phyloP scores from a whole-genome alignment of 2,797 vertebrate species.

The Botia kubotai region DNA sequence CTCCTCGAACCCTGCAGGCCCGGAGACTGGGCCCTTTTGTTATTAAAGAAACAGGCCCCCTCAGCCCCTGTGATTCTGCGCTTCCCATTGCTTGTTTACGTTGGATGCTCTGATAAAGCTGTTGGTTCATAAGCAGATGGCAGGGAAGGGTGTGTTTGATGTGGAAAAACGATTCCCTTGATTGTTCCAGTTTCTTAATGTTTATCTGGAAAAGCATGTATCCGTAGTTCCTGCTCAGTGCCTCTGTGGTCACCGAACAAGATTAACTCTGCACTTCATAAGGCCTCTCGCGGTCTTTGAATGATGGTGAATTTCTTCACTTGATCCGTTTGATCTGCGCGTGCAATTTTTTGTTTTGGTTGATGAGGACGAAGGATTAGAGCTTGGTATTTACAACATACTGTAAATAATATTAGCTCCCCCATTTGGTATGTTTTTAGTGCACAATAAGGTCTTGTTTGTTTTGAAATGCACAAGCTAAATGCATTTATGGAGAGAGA shows the following conservation, averaged over 20 bases:
- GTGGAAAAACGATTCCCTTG: slow-evolving; percentile 46
- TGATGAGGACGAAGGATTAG: slow-evolving; percentile 29
- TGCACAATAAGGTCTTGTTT: slow-evolving; percentile 35
- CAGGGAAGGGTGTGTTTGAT: slow-evolving; percentile 54
- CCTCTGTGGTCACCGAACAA: slow-evolving; percentile 17
- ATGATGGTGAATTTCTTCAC: neutral
- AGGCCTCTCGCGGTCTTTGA: neutral
- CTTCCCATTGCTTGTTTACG: slow-evolving; percentile 62
- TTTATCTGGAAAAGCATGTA: slow-evolving; percentile 57
- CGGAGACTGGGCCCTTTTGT: slow-evolving; percentile 41
- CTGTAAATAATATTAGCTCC: slow-evolving; percentile 49
- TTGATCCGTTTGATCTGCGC: no score
- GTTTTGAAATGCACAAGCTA: slow-evolving; percentile 35
- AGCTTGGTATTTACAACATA: slow-evolving; percentile 25
- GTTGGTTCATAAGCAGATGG: slow-evolving; percentile 58
- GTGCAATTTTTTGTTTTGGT: neutral
- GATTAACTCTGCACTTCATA: slow-evolving; percentile 11
- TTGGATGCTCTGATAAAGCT: slow-evolving; percentile 58
- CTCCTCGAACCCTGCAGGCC: slow-evolving; percentile 18
- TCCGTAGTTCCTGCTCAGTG: slow-evolving; percentile 22
- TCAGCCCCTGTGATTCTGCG: slow-evolving; percentile 19
- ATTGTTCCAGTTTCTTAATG: slow-evolving; percentile 53
- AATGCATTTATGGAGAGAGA: slow-evolving; percentile 5
- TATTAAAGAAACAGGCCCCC: slow-evolving; percentile 27
- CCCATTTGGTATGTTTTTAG: slow-evolving; percentile 40